Conservation (phyloP, 2,888 invertebrate species). For the Steinernema scapterisci region DNA sequence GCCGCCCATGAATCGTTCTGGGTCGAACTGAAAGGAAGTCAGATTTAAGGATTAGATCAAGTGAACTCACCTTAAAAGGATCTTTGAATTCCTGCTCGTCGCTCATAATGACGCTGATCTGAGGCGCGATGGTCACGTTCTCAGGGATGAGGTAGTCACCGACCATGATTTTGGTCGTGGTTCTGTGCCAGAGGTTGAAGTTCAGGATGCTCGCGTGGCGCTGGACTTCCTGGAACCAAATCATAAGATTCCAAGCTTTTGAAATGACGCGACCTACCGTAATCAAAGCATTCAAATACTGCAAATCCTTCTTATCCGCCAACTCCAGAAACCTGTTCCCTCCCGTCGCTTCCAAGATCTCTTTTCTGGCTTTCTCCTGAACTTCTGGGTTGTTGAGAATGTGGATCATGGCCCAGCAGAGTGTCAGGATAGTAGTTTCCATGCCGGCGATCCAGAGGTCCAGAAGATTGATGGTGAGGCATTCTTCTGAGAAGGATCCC, state of each 20-base stretch:
- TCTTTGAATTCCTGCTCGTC: conserved; percentile 42
- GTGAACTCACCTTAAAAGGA: conserved; percentile 37
- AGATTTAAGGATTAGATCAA: background rate
- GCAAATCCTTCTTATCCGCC: conserved; percentile 33
- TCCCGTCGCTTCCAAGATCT: conserved; percentile 35
- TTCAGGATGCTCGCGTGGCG: conserved; percentile 33
- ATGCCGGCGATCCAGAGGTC: conserved; percentile 39
- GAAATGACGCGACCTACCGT: background rate
- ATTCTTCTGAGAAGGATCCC: conserved; percentile 24
- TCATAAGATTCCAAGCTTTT: too few relatives aligned
- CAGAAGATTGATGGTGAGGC: conserved; percentile 22
- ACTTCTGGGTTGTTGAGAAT: conserved; percentile 36
- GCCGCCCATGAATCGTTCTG: conserved; percentile 46
- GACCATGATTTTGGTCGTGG: conserved; percentile 11
- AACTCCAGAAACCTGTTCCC: conserved; percentile 33
- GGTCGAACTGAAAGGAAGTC: conserved; percentile 40
- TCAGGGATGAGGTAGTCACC: conserved; percentile 40
- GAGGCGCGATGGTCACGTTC: conserved; percentile 44
- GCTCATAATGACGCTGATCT: conserved; percentile 43
- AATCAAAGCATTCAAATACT: conserved; percentile 30
- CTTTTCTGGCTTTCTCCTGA: conserved; percentile 36
- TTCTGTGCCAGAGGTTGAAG: conserved; percentile 31
- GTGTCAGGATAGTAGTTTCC: conserved; percentile 37
- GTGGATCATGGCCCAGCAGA: conserved; percentile 36
- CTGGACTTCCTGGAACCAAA: conserved; percentile 29